These are phyloP conservation scores for Andrena camellia DNA, from an alignment of 2,888 invertebrate species.

Conservation along the genomic window DNA sequence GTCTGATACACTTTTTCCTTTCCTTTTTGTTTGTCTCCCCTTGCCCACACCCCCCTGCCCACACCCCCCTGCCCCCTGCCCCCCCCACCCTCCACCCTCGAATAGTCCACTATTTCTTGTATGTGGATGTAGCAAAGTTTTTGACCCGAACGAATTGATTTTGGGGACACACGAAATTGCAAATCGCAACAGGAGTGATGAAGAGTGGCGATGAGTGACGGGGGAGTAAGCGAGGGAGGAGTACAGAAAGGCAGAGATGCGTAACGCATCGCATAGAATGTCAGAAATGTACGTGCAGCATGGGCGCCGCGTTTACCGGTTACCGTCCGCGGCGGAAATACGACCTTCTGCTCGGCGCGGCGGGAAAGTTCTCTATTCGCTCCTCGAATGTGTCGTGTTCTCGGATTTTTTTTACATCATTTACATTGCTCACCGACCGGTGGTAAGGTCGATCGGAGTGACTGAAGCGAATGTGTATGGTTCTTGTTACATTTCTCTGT, in stretches of 20 bases:
- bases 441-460: slow-evolving; percentile 6
- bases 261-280: background rate
- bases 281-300: no score
- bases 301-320: background rate
- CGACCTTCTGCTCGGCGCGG: background rate
- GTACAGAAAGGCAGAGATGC: background rate
- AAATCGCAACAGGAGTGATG: background rate
- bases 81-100: no score
- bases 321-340: background rate
- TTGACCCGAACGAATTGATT: slow-evolving; percentile 40
- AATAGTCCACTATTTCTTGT: background rate
- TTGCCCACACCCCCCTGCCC: no score
- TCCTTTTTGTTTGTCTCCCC: background rate
- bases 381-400: background rate
- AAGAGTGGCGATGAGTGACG: background rate
- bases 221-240: background rate
- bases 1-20: background rate
- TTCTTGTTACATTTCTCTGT: slow-evolving; percentile 33
- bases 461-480: slow-evolving; percentile 29
- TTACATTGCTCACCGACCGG: slow-evolving; percentile 3
- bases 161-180: slow-evolving; percentile 46
- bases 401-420: slow-evolving; percentile 6
- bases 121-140: background rate
- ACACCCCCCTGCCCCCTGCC: no score
- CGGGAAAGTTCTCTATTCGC: background rate